A percentile compares a stretch with the other conserved stretches of the same genome.
These are phyloP conservation scores for Opisthocomus hoazin DNA, from an alignment of 2,113 vertebrate species.

Conservation along the genomic window DNA sequence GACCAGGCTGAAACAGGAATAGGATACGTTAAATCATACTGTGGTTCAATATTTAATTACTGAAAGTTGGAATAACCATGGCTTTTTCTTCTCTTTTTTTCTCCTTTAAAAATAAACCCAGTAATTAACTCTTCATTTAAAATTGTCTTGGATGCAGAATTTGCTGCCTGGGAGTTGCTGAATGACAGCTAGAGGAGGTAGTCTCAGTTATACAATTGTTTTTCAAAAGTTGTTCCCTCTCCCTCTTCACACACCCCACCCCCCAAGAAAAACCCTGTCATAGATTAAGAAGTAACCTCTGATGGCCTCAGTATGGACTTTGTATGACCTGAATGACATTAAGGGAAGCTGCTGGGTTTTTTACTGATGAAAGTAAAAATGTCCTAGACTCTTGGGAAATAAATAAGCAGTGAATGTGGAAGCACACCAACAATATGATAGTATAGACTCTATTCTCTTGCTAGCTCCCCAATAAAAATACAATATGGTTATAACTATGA, in stretches of 20 bases:
- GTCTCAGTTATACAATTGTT: not conserved
- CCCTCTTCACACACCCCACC: not conserved
- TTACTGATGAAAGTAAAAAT: not conserved
- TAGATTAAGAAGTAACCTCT: not conserved
- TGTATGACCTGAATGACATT: not conserved
- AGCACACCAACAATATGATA: not conserved
- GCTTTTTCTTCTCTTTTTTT: rapidly evolving
- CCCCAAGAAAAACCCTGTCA: not conserved
- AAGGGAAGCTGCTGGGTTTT: not conserved
- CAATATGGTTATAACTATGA: not conserved
- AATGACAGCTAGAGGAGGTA: not conserved
- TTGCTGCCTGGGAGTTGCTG: not conserved
- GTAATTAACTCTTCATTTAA: not conserved
- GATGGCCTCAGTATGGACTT: not conserved
- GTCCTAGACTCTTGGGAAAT: not conserved
- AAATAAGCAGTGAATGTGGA: not conserved
- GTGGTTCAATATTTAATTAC: not conserved
- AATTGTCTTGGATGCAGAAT: not conserved
- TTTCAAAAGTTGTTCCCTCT: not conserved
- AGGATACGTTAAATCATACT: not conserved
- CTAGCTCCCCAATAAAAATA: not conserved
- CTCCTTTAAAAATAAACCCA: not conserved
- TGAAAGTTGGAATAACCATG: not conserved
- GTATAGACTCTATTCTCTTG: not conserved
- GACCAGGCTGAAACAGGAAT: not conserved